Conservation (phyloP, 2,113 vertebrate genomes). For the Brachyhypopomus occidentalis region DNA sequence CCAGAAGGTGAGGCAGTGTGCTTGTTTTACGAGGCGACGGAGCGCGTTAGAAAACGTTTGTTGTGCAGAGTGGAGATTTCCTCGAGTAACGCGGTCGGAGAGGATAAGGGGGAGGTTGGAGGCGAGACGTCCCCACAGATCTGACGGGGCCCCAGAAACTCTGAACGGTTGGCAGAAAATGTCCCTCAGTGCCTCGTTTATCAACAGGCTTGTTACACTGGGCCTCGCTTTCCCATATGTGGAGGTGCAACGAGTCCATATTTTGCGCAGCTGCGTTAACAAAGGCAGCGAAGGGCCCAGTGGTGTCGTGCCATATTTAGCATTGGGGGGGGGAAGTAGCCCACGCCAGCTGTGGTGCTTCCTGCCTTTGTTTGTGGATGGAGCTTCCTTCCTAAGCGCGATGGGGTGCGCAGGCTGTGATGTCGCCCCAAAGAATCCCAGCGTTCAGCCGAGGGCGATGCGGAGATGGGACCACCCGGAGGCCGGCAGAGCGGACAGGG, state of each 20-base stretch:
- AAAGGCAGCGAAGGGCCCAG: not conserved
- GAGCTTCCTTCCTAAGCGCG: constrained; percentile 64
- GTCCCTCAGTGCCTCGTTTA: no score
- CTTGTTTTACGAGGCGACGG: not conserved
- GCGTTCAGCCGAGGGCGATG: not conserved
- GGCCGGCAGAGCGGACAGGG: no score
- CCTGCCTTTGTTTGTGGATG: constrained; percentile 70
- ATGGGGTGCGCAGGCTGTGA: constrained; percentile 24
- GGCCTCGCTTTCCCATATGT: not conserved
- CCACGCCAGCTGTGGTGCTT: constrained; percentile 54
- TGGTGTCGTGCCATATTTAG: constrained; percentile 24
- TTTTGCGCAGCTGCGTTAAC: not conserved
- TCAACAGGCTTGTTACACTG: no score
- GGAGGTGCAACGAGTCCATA: not conserved
- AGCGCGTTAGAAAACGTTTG: not conserved
- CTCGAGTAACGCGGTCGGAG: not conserved
- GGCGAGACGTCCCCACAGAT: not conserved
- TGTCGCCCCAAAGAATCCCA: constrained; percentile 36
- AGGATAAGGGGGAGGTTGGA: not conserved
- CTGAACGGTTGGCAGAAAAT: no score
- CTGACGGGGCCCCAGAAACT: no score
- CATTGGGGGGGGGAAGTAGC: constrained; percentile 24
- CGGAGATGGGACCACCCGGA: no score
- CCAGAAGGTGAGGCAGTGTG: not conserved
- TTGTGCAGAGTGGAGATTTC: not conserved